Evolutionary conservation across 2,797 vertebrate genomes (phyloP), one percentile per base, ranked within the genome.

Genomic region (Clarias platycephalus): DNA sequence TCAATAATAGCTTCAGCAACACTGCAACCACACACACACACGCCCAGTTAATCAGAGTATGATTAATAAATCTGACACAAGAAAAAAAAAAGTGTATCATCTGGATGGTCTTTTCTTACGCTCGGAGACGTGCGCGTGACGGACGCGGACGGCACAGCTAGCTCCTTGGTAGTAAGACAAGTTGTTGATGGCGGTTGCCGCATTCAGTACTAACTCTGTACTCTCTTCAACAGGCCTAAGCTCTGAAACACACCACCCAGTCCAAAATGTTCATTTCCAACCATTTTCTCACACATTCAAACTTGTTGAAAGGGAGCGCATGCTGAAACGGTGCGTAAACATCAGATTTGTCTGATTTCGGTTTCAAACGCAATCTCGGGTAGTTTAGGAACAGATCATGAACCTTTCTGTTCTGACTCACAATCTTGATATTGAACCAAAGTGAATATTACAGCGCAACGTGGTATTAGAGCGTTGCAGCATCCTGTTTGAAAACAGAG

Each of bases 141-240:
- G 91, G 80, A 88, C 89, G 71, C 90, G 89, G 88, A 99, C 90
- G 12, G 91, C 81, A 7, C 96, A 97, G 92, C 88, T 90, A 55
- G 95, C 90, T 80, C 92, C 94, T 89, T 93, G 94, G 91, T 99
- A 98, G 92, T 95, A 99, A 15, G 97, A 98, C 84, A 99, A 93
- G 90, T 99, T 99, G 94, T 97, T 98, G 93, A 99, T 93, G 78
- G 96, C 86, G 84, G 96, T 95, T 0, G 94, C 93, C 20, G 96
- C 91, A 63, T 96, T 98, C 91, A 98, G 94, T 90, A 97, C 87
- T 81, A 99, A 90, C 92, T 98, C 97, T 87, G 97, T 94, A 75
- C 95, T 97, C 82, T 96, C 95, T 37, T 94, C 91, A 5, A 96
- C 89, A 18, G 95, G 93, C 88, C 95, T 95, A 89, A 93, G 90